A percentile compares a stretch with the other conserved stretches of the same genome.
Evolutionary conservation across 1,140 invertebrate species (phyloP).

Genomic region (Saccostrea cuccullata): DNA sequence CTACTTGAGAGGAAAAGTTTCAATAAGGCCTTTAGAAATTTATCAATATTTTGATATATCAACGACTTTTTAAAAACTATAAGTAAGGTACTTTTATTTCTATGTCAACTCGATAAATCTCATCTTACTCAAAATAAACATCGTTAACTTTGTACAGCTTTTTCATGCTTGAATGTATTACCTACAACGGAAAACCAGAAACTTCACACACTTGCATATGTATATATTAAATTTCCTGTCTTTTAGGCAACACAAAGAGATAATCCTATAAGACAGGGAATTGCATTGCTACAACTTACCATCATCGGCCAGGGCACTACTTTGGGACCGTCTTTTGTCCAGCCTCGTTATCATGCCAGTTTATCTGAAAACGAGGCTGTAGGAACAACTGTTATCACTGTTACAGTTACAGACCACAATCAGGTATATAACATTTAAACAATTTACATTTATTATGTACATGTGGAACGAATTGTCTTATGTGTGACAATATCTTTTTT

Average conservation of each 20-base stretch:
- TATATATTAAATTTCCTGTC: not conserved
- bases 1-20: too few species aligned
- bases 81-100: too few species aligned
- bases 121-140: too few species aligned
- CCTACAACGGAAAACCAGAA: not conserved
- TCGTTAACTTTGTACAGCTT: too few species aligned
- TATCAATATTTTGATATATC: too few species aligned
- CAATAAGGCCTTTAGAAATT: too few species aligned
- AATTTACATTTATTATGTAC: not conserved
- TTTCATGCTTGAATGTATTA: too few species aligned
- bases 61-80: too few species aligned
- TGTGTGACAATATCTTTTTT: too few species aligned
- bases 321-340: conserved; percentile 85
- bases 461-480: too few species aligned
- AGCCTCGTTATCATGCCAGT: conserved; percentile 83
- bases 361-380: conserved; percentile 80
- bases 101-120: too few species aligned
- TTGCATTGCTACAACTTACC: conserved; percentile 54
- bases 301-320: conserved; percentile 84
- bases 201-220: not conserved
- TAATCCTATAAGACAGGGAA: conserved; percentile 59
- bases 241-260: conserved; percentile 59
- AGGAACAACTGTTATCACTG: conserved; percentile 79
- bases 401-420: conserved; percentile 88
- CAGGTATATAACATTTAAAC: conserved; percentile 32